These are phyloP conservation scores for Malthinus flaveolus DNA, from an alignment of 2,888 invertebrate genomes.

Conservation along the genomic window DNA sequence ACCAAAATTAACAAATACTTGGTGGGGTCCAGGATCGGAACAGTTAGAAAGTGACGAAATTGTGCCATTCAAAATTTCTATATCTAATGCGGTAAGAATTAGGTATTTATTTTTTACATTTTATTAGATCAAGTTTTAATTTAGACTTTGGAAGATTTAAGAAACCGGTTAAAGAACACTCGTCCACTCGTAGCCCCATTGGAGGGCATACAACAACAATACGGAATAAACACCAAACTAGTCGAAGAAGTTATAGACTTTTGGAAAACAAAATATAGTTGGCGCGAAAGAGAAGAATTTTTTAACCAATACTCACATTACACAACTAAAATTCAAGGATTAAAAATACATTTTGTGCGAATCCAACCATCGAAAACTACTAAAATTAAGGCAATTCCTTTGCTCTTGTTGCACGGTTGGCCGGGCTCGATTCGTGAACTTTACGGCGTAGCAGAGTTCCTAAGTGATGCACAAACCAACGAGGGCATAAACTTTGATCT, in stretches of 20 bases:
- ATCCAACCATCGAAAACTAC: conserved; percentile 57
- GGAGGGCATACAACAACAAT: conserved; percentile 70
- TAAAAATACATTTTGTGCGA: conserved; percentile 70
- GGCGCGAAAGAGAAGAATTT: conserved; percentile 62
- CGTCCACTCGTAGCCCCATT: conserved; percentile 56
- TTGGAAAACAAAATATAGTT: conserved; percentile 74
- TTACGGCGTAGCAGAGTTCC: conserved; percentile 70
- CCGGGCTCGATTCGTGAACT: conserved; percentile 86
- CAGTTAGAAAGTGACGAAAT: not conserved
- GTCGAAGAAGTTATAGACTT: conserved; percentile 69
- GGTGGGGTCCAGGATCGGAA: not conserved
- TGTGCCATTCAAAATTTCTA: not conserved
- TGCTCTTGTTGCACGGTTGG: conserved; percentile 85
- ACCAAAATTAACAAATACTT: not conserved
- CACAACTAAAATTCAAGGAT: conserved; percentile 70
- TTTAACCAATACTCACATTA: conserved; percentile 71
- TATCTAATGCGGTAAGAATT: not conserved
- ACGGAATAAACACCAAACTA: conserved; percentile 74
- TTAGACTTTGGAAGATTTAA: conserved; percentile 50
- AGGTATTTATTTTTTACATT: not conserved
- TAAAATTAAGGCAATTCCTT: conserved; percentile 59
- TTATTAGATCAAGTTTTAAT: not conserved
- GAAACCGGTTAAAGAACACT: conserved; percentile 58
- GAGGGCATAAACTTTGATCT: conserved; percentile 68
- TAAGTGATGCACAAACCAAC: conserved; percentile 58